A percentile compares a stretch with the other conserved stretches of the same genome.
phyloP scores from a whole-genome alignment of 2,888 invertebrate genomes.

The Sepiola atlantica region DNA sequence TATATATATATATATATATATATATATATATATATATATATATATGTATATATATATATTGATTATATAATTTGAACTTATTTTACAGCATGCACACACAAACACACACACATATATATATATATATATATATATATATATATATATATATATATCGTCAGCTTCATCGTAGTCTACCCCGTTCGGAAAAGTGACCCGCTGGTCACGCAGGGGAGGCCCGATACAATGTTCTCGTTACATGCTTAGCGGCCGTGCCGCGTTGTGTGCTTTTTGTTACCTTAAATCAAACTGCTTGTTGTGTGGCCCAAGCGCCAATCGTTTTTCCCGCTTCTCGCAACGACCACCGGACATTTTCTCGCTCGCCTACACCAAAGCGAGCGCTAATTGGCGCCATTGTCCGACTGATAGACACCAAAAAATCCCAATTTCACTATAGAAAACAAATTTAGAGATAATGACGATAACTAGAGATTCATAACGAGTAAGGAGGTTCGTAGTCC shows the following conservation, averaged over 20 bases:
- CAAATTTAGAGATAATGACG: neutral
- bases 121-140: neutral
- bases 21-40: neutral
- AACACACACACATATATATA: neutral
- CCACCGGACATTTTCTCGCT: neutral
- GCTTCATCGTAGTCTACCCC: neutral
- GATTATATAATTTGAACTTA: too few species aligned
- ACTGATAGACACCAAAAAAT: neutral
- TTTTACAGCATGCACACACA: too few species aligned
- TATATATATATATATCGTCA: neutral
- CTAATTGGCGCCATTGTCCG: neutral
- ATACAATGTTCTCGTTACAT: slow-evolving; percentile 19
- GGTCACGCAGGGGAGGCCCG: neutral
- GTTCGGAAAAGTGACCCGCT: neutral
- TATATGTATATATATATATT: too few species aligned
- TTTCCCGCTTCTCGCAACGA: neutral
- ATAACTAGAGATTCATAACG: neutral
- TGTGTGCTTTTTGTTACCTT: neutral
- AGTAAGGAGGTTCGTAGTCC: too few species aligned
- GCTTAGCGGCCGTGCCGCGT: neutral
- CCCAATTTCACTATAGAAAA: neutral
- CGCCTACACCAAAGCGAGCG: neutral
- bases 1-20: too few species aligned
- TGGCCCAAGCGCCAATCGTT: neutral
- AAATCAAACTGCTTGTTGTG: neutral